Percentiles rank a stretch among this genome's conserved stretches.
Evolutionary conservation across 2,797 vertebrate genomes (phyloP).

Genomic region (Limosa lapponica): DNA sequence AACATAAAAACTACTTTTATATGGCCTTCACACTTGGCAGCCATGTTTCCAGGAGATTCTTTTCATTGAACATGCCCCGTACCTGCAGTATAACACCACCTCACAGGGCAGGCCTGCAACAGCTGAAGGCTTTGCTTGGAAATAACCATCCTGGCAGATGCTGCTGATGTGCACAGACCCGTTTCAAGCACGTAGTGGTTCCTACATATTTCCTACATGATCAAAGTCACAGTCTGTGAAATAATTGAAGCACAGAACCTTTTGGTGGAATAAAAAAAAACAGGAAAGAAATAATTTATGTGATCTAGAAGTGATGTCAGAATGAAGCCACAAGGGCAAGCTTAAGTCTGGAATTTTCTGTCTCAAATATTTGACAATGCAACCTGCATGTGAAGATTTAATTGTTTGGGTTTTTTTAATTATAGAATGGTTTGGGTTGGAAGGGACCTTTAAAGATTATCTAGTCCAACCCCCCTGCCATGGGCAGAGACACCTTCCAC

Average conservation of each 20-base stretch:
- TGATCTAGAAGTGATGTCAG: not conserved
- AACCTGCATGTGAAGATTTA: not conserved
- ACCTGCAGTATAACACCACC: not conserved
- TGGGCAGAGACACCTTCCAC: not conserved
- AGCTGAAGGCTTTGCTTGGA: not conserved
- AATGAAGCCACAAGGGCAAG: not conserved
- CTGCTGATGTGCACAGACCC: not conserved
- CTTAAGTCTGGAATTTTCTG: not conserved
- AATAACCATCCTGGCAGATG: not conserved
- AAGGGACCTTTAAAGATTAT: not conserved
- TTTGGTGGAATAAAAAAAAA: not conserved
- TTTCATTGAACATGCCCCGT: not conserved
- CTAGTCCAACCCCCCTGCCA: no score
- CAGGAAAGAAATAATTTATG: not conserved
- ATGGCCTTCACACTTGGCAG: not conserved
- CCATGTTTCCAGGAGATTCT: not conserved
- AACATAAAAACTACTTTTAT: not conserved
- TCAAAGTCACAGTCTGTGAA: not conserved
- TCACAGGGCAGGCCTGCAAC: not conserved
- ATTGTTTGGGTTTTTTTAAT: not conserved
- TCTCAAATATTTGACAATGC: not conserved
- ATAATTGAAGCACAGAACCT: not conserved
- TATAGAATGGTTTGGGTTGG: not conserved
- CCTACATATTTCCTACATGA: not conserved
- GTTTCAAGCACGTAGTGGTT: not conserved